Evolutionary conservation across 2,113 vertebrate species (phyloP).

Genomic region (Laterallus jamaicensis): DNA sequence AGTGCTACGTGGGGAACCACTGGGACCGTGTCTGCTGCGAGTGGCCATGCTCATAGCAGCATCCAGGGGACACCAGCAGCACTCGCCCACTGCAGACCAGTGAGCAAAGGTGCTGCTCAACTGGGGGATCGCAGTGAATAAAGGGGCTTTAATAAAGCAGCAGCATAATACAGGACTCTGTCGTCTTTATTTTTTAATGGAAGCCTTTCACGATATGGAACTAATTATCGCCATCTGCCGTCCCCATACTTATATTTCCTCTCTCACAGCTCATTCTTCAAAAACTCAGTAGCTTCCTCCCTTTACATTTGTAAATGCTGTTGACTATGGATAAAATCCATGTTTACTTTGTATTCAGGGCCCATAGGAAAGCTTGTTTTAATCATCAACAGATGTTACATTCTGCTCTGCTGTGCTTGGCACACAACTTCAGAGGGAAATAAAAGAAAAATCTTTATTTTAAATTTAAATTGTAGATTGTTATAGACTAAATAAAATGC

Average conservation of each 20-base stretch:
- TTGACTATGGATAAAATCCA: slow-evolving; percentile 96
- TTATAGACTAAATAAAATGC: slow-evolving; percentile 88
- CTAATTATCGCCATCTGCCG: slow-evolving; percentile 93
- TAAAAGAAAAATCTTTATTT: slow-evolving; percentile 87
- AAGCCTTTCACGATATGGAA: slow-evolving; percentile 80
- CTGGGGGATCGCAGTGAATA: background rate
- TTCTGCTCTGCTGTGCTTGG: slow-evolving; percentile 87
- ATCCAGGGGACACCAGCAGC: background rate
- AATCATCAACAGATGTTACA: slow-evolving; percentile 93
- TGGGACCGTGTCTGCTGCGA: fast-evolving
- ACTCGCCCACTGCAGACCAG: background rate
- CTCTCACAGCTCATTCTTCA: slow-evolving; percentile 92
- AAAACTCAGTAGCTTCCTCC: slow-evolving; percentile 98
- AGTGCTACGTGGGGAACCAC: fast-evolving
- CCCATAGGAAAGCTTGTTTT: slow-evolving; percentile 86
- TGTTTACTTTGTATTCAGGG: slow-evolving; percentile 95
- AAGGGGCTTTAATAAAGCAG: slow-evolving; percentile 64
- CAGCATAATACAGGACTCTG: slow-evolving; percentile 49
- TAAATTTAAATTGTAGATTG: slow-evolving; percentile 89
- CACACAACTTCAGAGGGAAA: slow-evolving; percentile 83
- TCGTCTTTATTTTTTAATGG: slow-evolving; percentile 59
- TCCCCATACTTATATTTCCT: slow-evolving; percentile 88
- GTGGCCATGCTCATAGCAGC: fast-evolving
- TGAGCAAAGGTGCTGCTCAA: background rate
- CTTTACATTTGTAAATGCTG: slow-evolving; percentile 96